Conservation (phyloP, 2,797 vertebrate species). For the Eulemur coronatus region DNA sequence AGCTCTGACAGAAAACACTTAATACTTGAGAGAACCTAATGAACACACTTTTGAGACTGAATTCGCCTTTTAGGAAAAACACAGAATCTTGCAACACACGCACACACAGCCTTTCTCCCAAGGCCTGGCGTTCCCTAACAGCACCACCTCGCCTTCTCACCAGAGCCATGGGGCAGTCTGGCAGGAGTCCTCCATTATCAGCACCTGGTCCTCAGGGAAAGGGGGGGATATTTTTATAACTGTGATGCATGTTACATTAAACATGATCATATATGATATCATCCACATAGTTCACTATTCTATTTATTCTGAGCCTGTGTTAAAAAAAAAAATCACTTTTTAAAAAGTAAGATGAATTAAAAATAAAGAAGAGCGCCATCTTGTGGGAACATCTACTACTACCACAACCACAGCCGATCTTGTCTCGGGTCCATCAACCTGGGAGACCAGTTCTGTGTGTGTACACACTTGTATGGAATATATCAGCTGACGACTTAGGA, state of each 20-base stretch:
- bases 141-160: neutral
- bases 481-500: neutral
- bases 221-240: neutral
- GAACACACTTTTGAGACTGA: neutral
- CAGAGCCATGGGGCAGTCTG: neutral
- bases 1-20: neutral
- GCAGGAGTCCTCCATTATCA: neutral
- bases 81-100: neutral
- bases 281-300: neutral
- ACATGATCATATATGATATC: neutral
- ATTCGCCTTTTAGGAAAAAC: neutral
- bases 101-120: neutral
- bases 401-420: neutral
- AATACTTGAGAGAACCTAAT: neutral
- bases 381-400: conserved; percentile 29
- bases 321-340: neutral
- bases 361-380: conserved; percentile 25
- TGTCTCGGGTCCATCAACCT: too few species aligned
- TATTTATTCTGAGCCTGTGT: neutral
- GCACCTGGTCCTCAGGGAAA: neutral
- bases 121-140: neutral
- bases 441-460: accelerated
- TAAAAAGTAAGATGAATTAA: neutral
- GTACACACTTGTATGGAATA: accelerated
- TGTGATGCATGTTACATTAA: neutral